Evolutionary conservation across 2,797 vertebrate genomes (phyloP).

Genomic region (Eupleurogrammus muticus): DNA sequence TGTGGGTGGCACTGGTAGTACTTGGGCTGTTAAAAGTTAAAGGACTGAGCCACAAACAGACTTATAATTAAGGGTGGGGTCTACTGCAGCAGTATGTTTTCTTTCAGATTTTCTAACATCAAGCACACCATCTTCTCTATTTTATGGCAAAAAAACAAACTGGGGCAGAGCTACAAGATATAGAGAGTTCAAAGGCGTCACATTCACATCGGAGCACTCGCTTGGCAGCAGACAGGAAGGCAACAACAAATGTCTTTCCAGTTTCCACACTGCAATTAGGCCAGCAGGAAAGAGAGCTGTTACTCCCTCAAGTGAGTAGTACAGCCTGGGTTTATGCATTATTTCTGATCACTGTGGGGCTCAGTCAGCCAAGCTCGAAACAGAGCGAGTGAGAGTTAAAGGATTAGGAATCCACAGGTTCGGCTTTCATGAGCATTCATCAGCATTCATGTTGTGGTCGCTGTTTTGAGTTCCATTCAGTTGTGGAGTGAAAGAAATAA

Average conservation of each 20-base stretch:
- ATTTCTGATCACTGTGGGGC: constrained; percentile 33
- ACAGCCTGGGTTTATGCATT: constrained; percentile 31
- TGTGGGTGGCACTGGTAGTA: constrained; percentile 48
- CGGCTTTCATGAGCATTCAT: constrained; percentile 10
- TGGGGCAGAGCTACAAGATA: constrained; percentile 21
- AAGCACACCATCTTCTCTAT: constrained; percentile 14
- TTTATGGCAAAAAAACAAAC: constrained; percentile 41
- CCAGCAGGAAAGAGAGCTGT: constrained; percentile 71
- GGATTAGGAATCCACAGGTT: constrained; percentile 29
- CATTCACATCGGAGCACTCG: constrained; percentile 31
- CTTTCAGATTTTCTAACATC: constrained; percentile 22
- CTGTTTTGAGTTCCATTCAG: constrained; percentile 14
- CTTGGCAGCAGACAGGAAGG: constrained; percentile 66
- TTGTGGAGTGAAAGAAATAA: neutral
- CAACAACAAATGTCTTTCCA: constrained; percentile 64
- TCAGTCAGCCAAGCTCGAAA: constrained; percentile 18
- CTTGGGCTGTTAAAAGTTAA: constrained; percentile 35
- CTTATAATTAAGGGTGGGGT: constrained; percentile 72
- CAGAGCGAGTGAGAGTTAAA: constrained; percentile 15
- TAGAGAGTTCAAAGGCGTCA: constrained; percentile 47
- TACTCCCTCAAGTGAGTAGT: constrained; percentile 62
- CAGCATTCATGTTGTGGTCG: constrained; percentile 5
- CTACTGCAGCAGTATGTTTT: constrained; percentile 32
- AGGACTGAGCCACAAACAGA: constrained; percentile 37
- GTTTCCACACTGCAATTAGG: constrained; percentile 70